These are phyloP conservation scores for Dipodomys spectabilis DNA, from an alignment of 2,113 vertebrate genomes.

Conservation along the genomic window DNA sequence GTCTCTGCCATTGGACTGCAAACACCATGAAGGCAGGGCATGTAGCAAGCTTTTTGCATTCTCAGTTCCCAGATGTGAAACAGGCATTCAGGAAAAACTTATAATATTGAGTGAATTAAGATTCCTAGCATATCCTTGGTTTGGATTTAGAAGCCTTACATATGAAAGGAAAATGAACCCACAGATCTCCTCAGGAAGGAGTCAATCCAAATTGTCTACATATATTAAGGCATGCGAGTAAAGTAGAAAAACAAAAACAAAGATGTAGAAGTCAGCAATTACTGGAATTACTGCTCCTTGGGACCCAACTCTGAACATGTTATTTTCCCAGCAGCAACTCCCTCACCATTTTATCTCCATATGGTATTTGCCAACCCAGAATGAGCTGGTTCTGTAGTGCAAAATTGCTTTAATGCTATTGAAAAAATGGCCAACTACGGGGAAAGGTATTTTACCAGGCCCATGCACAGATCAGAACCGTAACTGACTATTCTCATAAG, in stretches of 20 bases:
- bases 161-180: conserved; percentile 35
- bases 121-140: conserved; percentile 23
- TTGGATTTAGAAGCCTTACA: neutral
- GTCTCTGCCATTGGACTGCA: neutral
- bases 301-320: conserved; percentile 47
- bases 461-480: neutral
- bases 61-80: neutral
- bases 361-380: conserved; percentile 56
- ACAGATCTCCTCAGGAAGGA: conserved; percentile 48
- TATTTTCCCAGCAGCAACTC: conserved; percentile 73
- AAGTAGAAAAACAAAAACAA: conserved; percentile 71
- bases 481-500: neutral
- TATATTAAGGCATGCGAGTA: conserved; percentile 49
- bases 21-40: neutral
- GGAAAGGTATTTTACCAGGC: conserved; percentile 20
- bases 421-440: conserved; percentile 3
- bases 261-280: conserved; percentile 61
- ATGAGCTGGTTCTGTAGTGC: conserved; percentile 34
- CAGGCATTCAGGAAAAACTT: neutral
- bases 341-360: conserved; percentile 62
- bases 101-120: conserved; percentile 16
- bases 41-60: neutral
- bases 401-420: conserved; percentile 42
- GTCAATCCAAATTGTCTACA: conserved; percentile 37
- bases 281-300: conserved; percentile 68